Evolutionary conservation across 2,797 vertebrate genomes (phyloP), one percentile per base, ranked within the genome.

Genomic region (Micromesistius poutassou): DNA sequence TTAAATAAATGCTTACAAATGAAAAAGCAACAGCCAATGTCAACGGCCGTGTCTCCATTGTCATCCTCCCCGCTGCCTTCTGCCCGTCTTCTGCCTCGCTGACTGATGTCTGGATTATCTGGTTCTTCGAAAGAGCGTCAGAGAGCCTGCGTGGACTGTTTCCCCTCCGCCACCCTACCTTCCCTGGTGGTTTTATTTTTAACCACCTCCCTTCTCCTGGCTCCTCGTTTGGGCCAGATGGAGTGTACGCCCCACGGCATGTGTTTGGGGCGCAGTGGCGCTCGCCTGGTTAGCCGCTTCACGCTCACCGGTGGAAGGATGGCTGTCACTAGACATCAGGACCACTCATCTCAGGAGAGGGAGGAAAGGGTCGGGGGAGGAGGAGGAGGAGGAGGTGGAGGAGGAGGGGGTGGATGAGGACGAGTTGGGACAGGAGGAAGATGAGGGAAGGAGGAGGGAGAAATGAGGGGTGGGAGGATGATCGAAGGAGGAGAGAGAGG

Each of bases 321-420:
- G 84, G 82, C 90, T 93, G 92, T 93, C 92, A 91, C 81, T 91
- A 93, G 82, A 85, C 89, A 92, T 93, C 92, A 91, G 90, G 85
- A 85, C 91, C 90, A 93, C 88, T 93, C 91, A 90, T 93, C 87
- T 91, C 87, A 80, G 86, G 87, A 88, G 88, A 86, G 88, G 88
- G 16, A 50, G 46, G 46, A 50, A 14, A 5, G 14, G 46, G 46
- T 84, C 90, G 46, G 46, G 14, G 46, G 46, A 50, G 46, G 46
- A 50, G 19, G 46, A 50, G 46, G 46, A 22, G 4, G 3, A 22
- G 19, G 4, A 22, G 46, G 46, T 1, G 1, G 16, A 50, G 16
- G 46, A 50, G 46, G 46, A 50, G 46, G 46, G 14, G 46, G 46
- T 22, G 46, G 46, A 50, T 16, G 46, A 22, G 46, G 19, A 22